These are phyloP conservation scores for Anser cygnoides DNA, from an alignment of 2,113 vertebrate genomes.

Conservation along the genomic window DNA sequence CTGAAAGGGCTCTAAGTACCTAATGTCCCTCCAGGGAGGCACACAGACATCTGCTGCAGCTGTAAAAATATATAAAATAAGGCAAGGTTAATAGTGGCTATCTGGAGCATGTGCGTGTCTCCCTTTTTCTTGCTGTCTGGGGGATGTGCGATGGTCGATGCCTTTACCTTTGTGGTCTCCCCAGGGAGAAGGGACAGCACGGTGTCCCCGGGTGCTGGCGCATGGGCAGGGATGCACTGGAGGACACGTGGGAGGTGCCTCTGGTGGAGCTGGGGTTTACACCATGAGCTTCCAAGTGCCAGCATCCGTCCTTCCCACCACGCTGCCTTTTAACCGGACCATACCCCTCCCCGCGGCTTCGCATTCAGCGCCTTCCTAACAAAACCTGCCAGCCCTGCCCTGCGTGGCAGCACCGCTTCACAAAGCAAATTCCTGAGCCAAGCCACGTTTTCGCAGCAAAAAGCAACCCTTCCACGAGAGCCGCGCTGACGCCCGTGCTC, in stretches of 20 bases:
- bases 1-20: slow-evolving; percentile 28
- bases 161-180: not conserved
- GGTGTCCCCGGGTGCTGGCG: not conserved
- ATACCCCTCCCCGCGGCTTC: fast-evolving
- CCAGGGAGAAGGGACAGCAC: not conserved
- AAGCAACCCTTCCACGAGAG: not conserved
- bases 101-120: not conserved
- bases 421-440: not conserved
- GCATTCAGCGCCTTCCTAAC: not conserved
- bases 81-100: slow-evolving; percentile 30
- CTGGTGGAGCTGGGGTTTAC: not conserved
- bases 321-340: not conserved
- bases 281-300: not conserved
- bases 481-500: not conserved
- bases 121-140: not conserved
- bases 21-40: not conserved
- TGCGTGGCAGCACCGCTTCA: not conserved
- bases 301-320: not conserved
- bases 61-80: slow-evolving; percentile 45
- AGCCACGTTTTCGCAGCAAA: not conserved
- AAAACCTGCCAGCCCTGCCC: not conserved
- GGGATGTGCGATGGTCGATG: not conserved
- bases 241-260: not conserved
- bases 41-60: slow-evolving; percentile 8
- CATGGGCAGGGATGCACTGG: not conserved